These are phyloP conservation scores for Acleris holmiana DNA, from an alignment of 2,888 invertebrate species.

Conservation along the genomic window DNA sequence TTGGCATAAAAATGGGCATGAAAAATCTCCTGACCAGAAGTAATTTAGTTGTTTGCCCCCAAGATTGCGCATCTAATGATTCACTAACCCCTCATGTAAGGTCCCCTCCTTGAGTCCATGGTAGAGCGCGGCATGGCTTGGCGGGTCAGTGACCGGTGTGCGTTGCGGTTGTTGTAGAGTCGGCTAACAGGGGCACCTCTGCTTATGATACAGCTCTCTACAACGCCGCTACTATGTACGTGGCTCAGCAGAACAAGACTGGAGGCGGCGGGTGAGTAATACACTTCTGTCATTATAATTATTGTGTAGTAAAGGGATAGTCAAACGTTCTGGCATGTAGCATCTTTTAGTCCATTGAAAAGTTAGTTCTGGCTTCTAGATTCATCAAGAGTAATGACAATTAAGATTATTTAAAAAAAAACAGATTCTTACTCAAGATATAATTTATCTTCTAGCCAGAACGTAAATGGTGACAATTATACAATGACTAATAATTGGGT, in stretches of 20 bases:
- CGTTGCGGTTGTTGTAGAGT: slow-evolving; percentile 58
- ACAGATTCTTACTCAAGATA: no score
- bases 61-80: background rate
- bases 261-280: slow-evolving; percentile 73
- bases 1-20: slow-evolving; percentile 4
- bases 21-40: background rate
- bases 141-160: slow-evolving; percentile 31
- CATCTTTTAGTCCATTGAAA: no score
- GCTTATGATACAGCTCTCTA: slow-evolving; percentile 98
- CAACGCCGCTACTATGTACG: slow-evolving; percentile 97
- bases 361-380: no score
- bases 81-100: background rate
- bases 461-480: no score
- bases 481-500: no score
- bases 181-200: slow-evolving; percentile 89
- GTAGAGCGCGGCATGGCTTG: slow-evolving; percentile 32
- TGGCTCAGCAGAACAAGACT: slow-evolving; percentile 90
- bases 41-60: background rate
- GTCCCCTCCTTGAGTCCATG: slow-evolving; percentile 31
- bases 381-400: no score
- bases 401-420: no score
- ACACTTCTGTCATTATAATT: background rate
- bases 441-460: no score
- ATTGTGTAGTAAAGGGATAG: background rate
- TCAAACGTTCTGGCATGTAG: no score